Base-by-base conservation (phyloP, 2,113 vertebrate species). In the Lontra canadensis region DNA sequence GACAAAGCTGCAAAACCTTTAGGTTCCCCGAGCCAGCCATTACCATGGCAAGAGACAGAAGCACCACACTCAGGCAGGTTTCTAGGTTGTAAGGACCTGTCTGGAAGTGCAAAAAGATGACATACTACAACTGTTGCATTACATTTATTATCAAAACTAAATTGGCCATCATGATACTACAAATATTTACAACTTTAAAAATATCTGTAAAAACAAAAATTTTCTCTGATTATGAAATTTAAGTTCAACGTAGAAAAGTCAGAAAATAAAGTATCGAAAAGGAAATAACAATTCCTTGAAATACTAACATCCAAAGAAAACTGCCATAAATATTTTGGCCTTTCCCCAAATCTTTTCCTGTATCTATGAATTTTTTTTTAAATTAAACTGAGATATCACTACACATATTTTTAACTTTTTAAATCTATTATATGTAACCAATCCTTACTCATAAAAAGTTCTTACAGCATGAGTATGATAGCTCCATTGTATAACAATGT, bases 11-110 rank as follows among this genome's bases (percentile, higher is more conserved):
- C 93, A 99, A 98, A 11, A 99, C 99, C 29, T 99, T 99, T 47
- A 99, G 98, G 98, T 99, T 99, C 52, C 99, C 99, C 0, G 99
- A 99, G 89, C 99, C 99, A 0, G 99, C 99, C 99, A 99, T 99
- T 44, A 99, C 99, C 99, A 99, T 99, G 47, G 99, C 99, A 1
- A 99, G 99, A 4, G 99, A 99, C 92, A 99, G 98, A 34, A 99
- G 99, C 80, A 99, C 99, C 98, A 99, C 99, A 2, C 99, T 99
- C 97, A 99, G 97, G 88, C 99, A 99, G 0, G 99, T 99, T 96
- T 99, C 99, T 0, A 99, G 98, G 92, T 99, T 99, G 95, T 99
- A 99, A 91, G 99, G 99, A 21, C 99, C 99, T 52, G 99, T 99
- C 99, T 99, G 98, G 49, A 82, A 67, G 94, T 0, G 94, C 6